Conservation (phyloP, 2,797 vertebrate genomes). For the Spea hammondii region DNA sequence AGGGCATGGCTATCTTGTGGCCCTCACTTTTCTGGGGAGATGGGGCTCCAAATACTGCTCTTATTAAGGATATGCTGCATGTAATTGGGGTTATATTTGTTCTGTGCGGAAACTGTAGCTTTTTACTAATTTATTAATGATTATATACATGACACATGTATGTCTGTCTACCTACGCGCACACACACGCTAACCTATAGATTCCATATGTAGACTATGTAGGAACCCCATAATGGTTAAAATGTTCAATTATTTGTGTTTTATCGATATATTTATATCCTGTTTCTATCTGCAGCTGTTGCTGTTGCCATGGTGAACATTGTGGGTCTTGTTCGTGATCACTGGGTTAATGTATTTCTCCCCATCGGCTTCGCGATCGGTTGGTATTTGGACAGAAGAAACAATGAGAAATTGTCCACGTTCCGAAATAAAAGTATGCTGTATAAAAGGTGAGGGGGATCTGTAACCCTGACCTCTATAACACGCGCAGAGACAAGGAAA, state of each 20-base stretch:
- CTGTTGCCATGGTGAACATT: conserved; percentile 79
- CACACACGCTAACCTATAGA: no score
- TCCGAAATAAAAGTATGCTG: conserved; percentile 88
- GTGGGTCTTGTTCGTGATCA: conserved; percentile 71
- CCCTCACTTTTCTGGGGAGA: background rate
- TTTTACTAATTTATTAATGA: no score
- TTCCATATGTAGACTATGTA: no score
- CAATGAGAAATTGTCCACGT: conserved; percentile 78
- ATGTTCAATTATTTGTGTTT: background rate
- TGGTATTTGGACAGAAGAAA: conserved; percentile 80
- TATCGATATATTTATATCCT: fast-evolving
- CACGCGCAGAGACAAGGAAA: no score
- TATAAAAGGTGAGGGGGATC: conserved; percentile 75
- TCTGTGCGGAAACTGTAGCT: no score
- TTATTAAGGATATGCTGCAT: background rate
- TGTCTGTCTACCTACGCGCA: no score
- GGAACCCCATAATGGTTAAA: no score
- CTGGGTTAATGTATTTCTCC: conserved; percentile 80
- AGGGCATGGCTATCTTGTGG: no score
- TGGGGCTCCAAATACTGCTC: background rate
- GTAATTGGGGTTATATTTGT: no score
- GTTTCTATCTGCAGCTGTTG: conserved; percentile 57
- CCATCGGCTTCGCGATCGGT: conserved; percentile 83
- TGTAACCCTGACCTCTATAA: background rate
- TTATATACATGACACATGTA: no score